These are phyloP conservation scores for Patella ulyssiponensis DNA, from an alignment of 2,888 invertebrate genomes.

Conservation along the genomic window DNA sequence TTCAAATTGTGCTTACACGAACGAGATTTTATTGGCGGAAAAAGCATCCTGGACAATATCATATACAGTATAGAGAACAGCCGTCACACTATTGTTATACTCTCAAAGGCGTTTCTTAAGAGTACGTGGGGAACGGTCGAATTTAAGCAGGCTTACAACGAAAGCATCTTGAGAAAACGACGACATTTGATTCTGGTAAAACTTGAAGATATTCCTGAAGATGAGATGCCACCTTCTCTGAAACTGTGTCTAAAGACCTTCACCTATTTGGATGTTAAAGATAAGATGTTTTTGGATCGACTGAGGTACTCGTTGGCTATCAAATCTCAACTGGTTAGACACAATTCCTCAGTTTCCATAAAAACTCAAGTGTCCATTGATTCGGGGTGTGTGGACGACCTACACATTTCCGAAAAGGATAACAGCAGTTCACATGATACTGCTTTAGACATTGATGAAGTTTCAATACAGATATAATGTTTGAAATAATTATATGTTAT, in stretches of 20 bases:
- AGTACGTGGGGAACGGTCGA: slow-evolving; percentile 93
- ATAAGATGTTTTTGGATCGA: slow-evolving; percentile 94
- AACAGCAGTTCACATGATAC: too few species aligned
- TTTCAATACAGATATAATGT: too few species aligned
- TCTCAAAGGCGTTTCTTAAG: slow-evolving; percentile 90
- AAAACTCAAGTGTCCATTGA: too few species aligned
- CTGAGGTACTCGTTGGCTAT: slow-evolving; percentile 85
- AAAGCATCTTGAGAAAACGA: slow-evolving; percentile 81
- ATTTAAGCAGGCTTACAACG: slow-evolving; percentile 89
- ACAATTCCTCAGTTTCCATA: background rate
- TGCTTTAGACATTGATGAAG: too few species aligned
- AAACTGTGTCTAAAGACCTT: slow-evolving; percentile 89
- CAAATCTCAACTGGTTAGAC: background rate
- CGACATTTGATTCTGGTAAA: slow-evolving; percentile 87
- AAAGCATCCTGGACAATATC: slow-evolving; percentile 85
- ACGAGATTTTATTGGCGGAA: slow-evolving; percentile 57
- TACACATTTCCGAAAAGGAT: too few species aligned
- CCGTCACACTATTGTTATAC: slow-evolving; percentile 87
- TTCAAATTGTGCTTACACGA: slow-evolving; percentile 59
- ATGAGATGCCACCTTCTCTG: slow-evolving; percentile 88
- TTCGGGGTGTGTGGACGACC: too few species aligned
- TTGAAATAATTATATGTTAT: too few species aligned
- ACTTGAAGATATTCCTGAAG: slow-evolving; percentile 86
- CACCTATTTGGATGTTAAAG: slow-evolving; percentile 87
- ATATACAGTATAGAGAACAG: slow-evolving; percentile 90